Evolutionary conservation across 2,113 vertebrate species (phyloP), one percentile per base, ranked within the genome.

Genomic region (Microtus oregoni): DNA sequence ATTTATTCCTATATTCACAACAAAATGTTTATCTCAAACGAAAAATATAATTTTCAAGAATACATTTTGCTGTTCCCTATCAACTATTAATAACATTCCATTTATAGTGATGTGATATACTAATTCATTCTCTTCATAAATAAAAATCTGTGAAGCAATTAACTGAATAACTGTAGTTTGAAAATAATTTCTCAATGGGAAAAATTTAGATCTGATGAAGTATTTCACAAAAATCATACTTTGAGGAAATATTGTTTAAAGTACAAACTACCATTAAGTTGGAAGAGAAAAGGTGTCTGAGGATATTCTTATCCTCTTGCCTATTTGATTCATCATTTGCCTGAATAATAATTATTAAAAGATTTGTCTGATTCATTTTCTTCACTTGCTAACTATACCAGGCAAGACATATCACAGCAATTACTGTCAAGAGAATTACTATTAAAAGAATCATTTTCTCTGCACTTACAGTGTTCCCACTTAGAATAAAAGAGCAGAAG

Each of bases 381-480:
- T 83, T 97, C 73, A 30, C 89, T 93, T 93, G 95, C 41, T 96
- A 98, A 96, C 19, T 52, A 86, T 97, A 92, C 17, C 58, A 41
- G 4, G 19, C 89, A 47, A 82, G 90, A 94, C 85, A 97, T 50
- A 91, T 83, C 38, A 93, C 10, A 94, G 32, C 41, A 89, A 98
- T 97, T 98, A 97, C 78, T 97, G 85, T 75, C 78, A 98, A 93
- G 89, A 91, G 95, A 98, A 94, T 63, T 32, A 73, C 96, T 95
- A 92, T 0, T 26, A 94, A 93, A 97, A 96, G 58, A 92, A 92
- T 88, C 81, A 90, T 97, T 79, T 95, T 97, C 89, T 86, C 50
- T 94, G 68, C 63, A 90, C 76, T 96, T 95, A 89, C 58, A 95
- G 70, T 87, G 28, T 97, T 98, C 94, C 96, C 44, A 87, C 26